These are phyloP conservation scores for Aphelinus certus DNA, from an alignment of 1,140 invertebrate species.

Conservation along the genomic window DNA sequence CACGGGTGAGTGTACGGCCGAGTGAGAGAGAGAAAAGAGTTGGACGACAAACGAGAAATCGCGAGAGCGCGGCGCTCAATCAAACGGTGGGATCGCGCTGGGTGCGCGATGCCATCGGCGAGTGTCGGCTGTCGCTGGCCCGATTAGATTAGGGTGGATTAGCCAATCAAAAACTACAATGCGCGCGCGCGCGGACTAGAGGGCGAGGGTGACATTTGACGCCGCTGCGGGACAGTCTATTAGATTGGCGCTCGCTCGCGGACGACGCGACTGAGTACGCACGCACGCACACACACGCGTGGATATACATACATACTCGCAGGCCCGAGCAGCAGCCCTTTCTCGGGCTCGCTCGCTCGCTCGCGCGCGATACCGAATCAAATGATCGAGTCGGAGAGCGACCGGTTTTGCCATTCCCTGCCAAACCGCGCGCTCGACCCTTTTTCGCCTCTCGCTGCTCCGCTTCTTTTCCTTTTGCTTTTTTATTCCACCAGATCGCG, in stretches of 20 bases:
- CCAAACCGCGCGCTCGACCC: conserved; percentile 28
- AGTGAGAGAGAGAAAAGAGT: neutral
- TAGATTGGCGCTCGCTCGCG: conserved; percentile 59
- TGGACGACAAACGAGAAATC: conserved; percentile 8
- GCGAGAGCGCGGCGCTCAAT: conserved; percentile 26
- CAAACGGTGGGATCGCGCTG: conserved; percentile 45
- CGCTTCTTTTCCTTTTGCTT: conserved; percentile 1
- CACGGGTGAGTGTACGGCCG: too few relatives aligned
- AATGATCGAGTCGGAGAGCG: conserved; percentile 59
- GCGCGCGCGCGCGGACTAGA: conserved; percentile 39
- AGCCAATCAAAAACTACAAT: conserved; percentile 66
- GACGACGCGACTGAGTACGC: too few relatives aligned
- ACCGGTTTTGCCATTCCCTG: conserved; percentile 27
- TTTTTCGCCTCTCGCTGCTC: conserved; percentile 40
- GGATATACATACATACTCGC: too few relatives aligned
- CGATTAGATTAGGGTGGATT: conserved; percentile 66
- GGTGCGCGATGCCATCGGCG: conserved; percentile 32
- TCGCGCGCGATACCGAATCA: conserved; percentile 62
- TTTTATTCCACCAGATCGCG: neutral
- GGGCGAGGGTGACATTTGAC: conserved; percentile 62
- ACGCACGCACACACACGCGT: too few relatives aligned
- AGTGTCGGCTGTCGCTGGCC: conserved; percentile 7
- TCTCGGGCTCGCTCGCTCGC: too few relatives aligned
- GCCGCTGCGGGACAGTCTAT: conserved; percentile 57
- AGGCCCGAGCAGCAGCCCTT: too few relatives aligned